Conservation (phyloP, 2,797 vertebrate species). For the Takifugu rubripes region DNA sequence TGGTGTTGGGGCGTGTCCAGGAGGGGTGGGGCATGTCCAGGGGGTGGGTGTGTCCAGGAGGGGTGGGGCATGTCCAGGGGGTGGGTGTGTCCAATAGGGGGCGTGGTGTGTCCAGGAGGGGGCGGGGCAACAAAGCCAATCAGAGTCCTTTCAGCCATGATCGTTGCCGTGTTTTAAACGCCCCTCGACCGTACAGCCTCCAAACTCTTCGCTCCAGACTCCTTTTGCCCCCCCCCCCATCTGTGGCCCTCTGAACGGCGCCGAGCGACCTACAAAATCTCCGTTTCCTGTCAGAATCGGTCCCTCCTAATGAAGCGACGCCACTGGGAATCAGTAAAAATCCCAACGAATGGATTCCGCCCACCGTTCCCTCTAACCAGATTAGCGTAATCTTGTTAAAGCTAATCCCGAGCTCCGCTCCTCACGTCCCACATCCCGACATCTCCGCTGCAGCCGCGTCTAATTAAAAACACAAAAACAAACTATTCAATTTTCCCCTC, state of each 20-base stretch:
- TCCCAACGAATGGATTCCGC: conserved; percentile 60
- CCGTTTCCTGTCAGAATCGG: neutral
- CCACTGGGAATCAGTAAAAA: conserved; percentile 30
- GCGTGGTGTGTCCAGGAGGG: neutral
- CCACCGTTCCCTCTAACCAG: conserved; percentile 52
- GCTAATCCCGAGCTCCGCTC: conserved; percentile 57
- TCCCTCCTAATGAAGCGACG: conserved; percentile 8
- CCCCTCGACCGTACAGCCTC: conserved; percentile 11
- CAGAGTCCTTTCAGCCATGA: conserved; percentile 60
- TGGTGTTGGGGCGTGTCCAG: conserved; percentile 58
- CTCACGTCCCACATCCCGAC: conserved; percentile 32
- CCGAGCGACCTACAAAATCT: too few relatives aligned
- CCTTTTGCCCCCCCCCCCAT: too few relatives aligned
- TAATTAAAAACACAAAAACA: conserved; percentile 40
- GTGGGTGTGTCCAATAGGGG: neutral
- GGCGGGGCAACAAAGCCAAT: conserved; percentile 52
- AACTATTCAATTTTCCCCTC: conserved; percentile 51
- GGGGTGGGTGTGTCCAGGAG: too few relatives aligned
- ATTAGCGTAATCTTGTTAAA: conserved; percentile 68
- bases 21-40: conserved; percentile 40
- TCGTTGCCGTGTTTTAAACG: conserved; percentile 55
- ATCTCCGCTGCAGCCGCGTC: conserved; percentile 30
- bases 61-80: too few relatives aligned
- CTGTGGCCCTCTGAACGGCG: too few relatives aligned
- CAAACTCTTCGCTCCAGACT: neutral